A percentile compares a stretch with the other conserved stretches of the same genome.
These are phyloP conservation scores for Drymonia ruficornis DNA, from an alignment of 2,888 invertebrate genomes.

Conservation along the genomic window DNA sequence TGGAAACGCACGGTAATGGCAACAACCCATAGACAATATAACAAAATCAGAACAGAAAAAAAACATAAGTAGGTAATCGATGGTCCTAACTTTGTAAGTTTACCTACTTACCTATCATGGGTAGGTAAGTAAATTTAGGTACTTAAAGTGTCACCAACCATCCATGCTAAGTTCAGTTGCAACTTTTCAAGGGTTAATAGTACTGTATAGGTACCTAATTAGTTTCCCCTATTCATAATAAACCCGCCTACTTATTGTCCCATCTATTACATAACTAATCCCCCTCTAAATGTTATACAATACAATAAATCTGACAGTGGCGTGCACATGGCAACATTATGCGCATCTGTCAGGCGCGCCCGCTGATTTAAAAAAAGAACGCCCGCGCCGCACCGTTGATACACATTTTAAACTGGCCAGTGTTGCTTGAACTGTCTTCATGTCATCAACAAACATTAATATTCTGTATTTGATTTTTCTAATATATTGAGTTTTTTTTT, in stretches of 20 bases:
- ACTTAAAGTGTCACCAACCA: too few relatives aligned
- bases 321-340: conserved; percentile 76
- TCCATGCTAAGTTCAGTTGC: too few relatives aligned
- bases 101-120: too few relatives aligned
- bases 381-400: conserved; percentile 61
- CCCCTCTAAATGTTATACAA: conserved; percentile 45
- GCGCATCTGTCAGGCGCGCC: conserved; percentile 77
- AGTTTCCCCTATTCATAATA: not conserved
- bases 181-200: too few relatives aligned
- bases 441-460: not conserved
- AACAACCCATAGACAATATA: too few relatives aligned
- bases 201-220: not conserved
- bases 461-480: too few relatives aligned
- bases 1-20: too few relatives aligned
- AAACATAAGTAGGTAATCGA: too few relatives aligned
- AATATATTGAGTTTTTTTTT: too few relatives aligned
- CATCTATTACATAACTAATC: conserved; percentile 16
- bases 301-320: conserved; percentile 55
- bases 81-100: too few relatives aligned
- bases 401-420: conserved; percentile 56
- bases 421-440: conserved; percentile 22
- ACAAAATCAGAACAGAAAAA: too few relatives aligned
- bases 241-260: conserved; percentile 9
- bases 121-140: too few relatives aligned
- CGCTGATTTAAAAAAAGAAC: conserved; percentile 77